Evolutionary conservation across 2,888 invertebrate species (phyloP).

Genomic region (Diaperis boleti): DNA sequence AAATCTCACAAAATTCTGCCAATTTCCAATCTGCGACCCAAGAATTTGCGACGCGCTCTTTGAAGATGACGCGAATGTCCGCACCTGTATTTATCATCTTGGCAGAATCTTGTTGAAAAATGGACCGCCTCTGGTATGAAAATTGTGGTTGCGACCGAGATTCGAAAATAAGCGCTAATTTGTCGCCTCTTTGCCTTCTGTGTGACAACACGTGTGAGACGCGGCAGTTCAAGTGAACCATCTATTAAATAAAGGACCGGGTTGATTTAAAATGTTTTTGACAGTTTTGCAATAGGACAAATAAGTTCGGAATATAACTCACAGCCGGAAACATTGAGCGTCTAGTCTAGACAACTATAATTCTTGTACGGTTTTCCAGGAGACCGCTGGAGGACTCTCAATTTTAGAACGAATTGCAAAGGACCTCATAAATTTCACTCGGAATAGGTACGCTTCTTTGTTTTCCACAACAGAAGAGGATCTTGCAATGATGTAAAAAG

Average conservation of each 20-base stretch:
- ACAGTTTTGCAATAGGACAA: slow-evolving; percentile 7
- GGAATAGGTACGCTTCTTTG: slow-evolving; percentile 5
- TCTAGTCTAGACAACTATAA: slow-evolving; percentile 15
- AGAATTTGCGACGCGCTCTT: too few species aligned
- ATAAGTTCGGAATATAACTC: slow-evolving; percentile 13
- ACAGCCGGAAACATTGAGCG: slow-evolving; percentile 7
- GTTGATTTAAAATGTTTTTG: slow-evolving; percentile 18
- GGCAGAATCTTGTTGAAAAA: not conserved
- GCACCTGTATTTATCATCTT: slow-evolving; percentile 21
- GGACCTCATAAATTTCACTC: slow-evolving; percentile 9
- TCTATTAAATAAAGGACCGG: slow-evolving; percentile 4
- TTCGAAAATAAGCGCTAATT: not conserved
- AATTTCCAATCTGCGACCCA: not conserved
- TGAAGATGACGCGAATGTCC: slow-evolving; percentile 4
- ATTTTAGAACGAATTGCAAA: slow-evolving; percentile 25
- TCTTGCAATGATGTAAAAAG: slow-evolving; percentile 7
- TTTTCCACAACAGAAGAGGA: slow-evolving; percentile 3
- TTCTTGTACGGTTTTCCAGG: slow-evolving; percentile 3
- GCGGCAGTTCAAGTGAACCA: not conserved
- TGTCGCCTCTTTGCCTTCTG: too few species aligned
- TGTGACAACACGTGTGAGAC: slow-evolving; percentile 16
- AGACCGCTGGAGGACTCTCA: slow-evolving; percentile 9
- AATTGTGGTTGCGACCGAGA: not conserved
- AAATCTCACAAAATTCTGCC: not conserved
- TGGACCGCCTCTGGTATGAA: not conserved